Conservation (phyloP, 2,888 invertebrate species). For the Dryocosmus kuriphilus region DNA sequence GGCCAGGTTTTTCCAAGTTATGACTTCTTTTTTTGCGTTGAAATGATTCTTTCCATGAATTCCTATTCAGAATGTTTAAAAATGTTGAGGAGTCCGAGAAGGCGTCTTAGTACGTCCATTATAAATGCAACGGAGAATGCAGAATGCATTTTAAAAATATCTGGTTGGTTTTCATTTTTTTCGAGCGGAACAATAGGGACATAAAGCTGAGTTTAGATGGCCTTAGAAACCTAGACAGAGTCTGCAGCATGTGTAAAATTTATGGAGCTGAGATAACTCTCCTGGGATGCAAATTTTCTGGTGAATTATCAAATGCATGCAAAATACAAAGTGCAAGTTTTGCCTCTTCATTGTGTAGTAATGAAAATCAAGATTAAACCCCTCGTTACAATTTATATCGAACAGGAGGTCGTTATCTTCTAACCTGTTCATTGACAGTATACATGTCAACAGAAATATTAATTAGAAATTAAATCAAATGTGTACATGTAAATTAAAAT, state of each 20-base stretch:
- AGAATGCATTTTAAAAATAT: neutral
- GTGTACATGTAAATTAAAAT: neutral
- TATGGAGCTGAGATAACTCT: constrained; percentile 29
- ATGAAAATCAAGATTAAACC: constrained; percentile 24
- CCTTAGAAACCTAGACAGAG: constrained; percentile 17
- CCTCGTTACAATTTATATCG: constrained; percentile 28
- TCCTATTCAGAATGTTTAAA: neutral
- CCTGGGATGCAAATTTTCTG: constrained; percentile 26
- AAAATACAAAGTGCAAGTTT: constrained; percentile 20
- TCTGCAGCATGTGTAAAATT: constrained; percentile 28
- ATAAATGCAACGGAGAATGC: neutral
- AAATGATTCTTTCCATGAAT: neutral
- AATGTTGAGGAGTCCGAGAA: neutral
- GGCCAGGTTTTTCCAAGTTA: neutral
- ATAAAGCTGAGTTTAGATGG: constrained; percentile 26
- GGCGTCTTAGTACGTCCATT: neutral
- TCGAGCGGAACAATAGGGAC: constrained; percentile 18
- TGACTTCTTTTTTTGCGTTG: neutral
- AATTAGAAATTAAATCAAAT: neutral
- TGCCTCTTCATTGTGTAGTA: constrained; percentile 13
- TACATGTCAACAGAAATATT: neutral
- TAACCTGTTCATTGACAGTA: neutral
- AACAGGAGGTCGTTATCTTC: constrained; percentile 3
- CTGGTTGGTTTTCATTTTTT: constrained; percentile 2
- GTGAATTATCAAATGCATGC: constrained; percentile 30